Evolutionary conservation across 1,140 invertebrate species (phyloP), one percentile per base, ranked within the genome.

Genomic region (Drosophila lacteicornis): DNA sequence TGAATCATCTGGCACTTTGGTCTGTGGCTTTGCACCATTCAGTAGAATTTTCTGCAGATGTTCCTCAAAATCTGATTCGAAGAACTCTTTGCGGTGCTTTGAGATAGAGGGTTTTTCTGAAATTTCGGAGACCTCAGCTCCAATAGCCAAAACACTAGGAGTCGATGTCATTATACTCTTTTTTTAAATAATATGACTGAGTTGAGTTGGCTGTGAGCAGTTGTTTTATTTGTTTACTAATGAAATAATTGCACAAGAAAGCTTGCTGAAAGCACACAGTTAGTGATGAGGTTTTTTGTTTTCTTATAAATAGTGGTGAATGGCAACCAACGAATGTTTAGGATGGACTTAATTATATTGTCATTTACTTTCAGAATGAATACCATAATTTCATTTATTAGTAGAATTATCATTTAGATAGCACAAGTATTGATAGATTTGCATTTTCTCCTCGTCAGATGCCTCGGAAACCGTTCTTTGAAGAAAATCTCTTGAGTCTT

Each of bases 381-480:
- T 22, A 22, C 22, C 22, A 22, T 22, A 5, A 3, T 25, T 25
- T 50, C n/a, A 47, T 12, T 67, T 61, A 8, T 25, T 27, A 17
- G 15, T 43, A 6, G 5, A 11, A 19, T 22, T 60, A 6, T 46
- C 27, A 3, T 27, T 61, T 5, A 70, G 8, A 22, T 70, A 70
- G 13, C 63, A 38, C 15, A 70, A 36, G n/a, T 70, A 70, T 27
- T 68, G 47, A 40, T 55, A 70, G 1, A 70, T n/a, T 55, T 67
- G n/a, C 8, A n/a, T 15, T 4, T 11, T 12, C 40, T 55, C 62
- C 13, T 70, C 67, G 1, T 17, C 5, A 13, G 27, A 3, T 0
- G 40, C 62, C 12, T 45, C 5, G 0, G 22, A 22, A 22, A 55
- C 49, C 11, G 46, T 55, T 55, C 6, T 1, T 3, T 12, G 7